Percentiles rank a stretch among this genome's conserved stretches.
These are phyloP conservation scores for Ceratosolen solmsi DNA, from an alignment of 1,140 invertebrate genomes.

Conservation along the genomic window DNA sequence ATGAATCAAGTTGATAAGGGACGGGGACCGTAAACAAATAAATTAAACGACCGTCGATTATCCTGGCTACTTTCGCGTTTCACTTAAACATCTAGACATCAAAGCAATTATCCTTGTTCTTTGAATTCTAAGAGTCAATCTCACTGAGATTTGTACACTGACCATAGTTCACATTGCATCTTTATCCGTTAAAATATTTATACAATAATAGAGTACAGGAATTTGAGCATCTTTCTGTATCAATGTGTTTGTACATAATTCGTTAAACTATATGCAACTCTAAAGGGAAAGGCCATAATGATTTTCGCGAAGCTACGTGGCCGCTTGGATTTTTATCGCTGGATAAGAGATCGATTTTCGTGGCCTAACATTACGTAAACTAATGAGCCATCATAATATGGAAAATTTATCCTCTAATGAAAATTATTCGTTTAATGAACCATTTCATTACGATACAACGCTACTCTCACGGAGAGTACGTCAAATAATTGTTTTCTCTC, in stretches of 20 bases:
- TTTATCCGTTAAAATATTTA: background rate
- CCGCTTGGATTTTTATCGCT: background rate
- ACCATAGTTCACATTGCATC: too few relatives aligned
- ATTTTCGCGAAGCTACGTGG: background rate
- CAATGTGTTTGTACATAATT: background rate
- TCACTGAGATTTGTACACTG: background rate
- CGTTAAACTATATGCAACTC: background rate
- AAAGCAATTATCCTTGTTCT: background rate
- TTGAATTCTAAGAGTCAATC: background rate
- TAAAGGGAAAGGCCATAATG: background rate
- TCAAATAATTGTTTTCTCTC: too few relatives aligned
- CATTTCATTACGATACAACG: background rate
- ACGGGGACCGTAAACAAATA: background rate
- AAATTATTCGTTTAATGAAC: background rate
- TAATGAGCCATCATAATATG: background rate
- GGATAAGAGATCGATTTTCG: background rate
- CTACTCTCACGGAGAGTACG: constrained; percentile 60
- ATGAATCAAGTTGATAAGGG: background rate
- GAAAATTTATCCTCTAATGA: background rate
- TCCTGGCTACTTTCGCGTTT: constrained; percentile 35
- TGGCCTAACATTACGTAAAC: background rate
- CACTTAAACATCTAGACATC: constrained; percentile 13
- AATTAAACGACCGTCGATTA: background rate
- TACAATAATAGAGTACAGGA: background rate
- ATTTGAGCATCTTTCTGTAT: background rate